Evolutionary conservation across 2,888 invertebrate genomes (phyloP), one percentile per base, ranked within the genome.

Genomic region (Taenaris catops): DNA sequence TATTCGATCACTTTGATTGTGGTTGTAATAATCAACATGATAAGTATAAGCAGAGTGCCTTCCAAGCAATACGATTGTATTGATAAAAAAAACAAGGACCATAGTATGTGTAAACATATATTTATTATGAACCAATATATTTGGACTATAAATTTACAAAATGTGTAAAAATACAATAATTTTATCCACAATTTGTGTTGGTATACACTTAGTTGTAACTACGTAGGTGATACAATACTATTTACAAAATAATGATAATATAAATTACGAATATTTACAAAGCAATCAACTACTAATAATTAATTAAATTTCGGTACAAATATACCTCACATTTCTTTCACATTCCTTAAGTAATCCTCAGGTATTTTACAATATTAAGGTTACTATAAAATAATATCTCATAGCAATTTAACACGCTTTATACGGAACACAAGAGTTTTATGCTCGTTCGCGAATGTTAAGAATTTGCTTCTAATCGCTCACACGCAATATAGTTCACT

Each of bases 221-320:
- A 55, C 44, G 52, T 43, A 40, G 41, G 43, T 46, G 1, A 40
- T 40, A 40, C 41, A 45, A 41, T 48, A 48, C 37, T 73, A 76
- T 78, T 36, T 48, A 48, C 48, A 49, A 34, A 16, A 57, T 73
- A 74, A 34, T 17, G 31, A 58, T 72, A 74, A 38, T 54, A 54
- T 58, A 56, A 58, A 60, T 65, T 58, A 62, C 53, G 66, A 64
- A 62, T 79, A 80, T 81, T 73, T 81, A 81, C 80, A 81, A 63
- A 63, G 58, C 59, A 58, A 54, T 57, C 53, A 53, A 4, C 51
- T 55, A 49, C 52, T 48, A 52, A 56, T 9, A 10, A 16, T 35
- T 46, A 41, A 47, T 46, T 58, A 51, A 53, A 57, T 53, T 38
- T 19, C 18, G 24, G 25, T 34, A 61, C 53, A 49, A 52, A 41